Base-by-base conservation (phyloP, 2,113 vertebrate species). In the Triplophysa tibetana region DNA sequence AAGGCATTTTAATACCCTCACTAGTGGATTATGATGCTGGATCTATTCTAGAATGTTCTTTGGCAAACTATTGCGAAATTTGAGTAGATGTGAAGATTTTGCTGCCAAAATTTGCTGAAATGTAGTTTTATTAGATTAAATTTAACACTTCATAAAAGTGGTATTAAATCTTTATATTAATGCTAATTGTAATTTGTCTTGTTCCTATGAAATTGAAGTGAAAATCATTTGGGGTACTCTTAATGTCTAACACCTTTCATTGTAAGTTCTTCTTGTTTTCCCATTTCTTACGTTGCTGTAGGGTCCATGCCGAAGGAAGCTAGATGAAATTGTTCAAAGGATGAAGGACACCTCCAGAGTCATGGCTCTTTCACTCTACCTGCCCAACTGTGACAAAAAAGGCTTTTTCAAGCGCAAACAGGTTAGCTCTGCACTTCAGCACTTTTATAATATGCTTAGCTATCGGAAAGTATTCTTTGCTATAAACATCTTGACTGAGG, bases 321-420 rank as follows among this genome's bases (percentile, higher is more conserved):
- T 99, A 92, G 97, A 98, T 77, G 92, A 93, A 0, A 92, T 96
- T 5, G 92, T 99, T 82, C 95, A 96, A 87, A 94, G 93, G 84
- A 94, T 99, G 89, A 99, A 97, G 86, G 93, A 94, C 82, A 94
- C 94, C 38, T 90, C 91, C 16, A 90, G 93, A 62, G 94, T 99
- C 86, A 91, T 96, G 61, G 94, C 96, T 50, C 92, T 95, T 0
- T 94, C 96, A 0, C 91, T 99, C 80, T 96, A 99, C 82, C 91
- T 99, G 82, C 98, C 98, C 81, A 99, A 99, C 92, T 99, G 98
- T 0, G 98, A 99, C 92, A 96, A 95, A 83, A 98, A 97, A 84
- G 98, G 98, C 33, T 98, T 98, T 91, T 99, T 96, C 92, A 99
- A 99, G 88, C 95, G 96, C 86, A 98, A 98, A 91, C 98, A 99